Base-by-base conservation (phyloP, 2,888 invertebrate genomes). In the Empis livida region DNA sequence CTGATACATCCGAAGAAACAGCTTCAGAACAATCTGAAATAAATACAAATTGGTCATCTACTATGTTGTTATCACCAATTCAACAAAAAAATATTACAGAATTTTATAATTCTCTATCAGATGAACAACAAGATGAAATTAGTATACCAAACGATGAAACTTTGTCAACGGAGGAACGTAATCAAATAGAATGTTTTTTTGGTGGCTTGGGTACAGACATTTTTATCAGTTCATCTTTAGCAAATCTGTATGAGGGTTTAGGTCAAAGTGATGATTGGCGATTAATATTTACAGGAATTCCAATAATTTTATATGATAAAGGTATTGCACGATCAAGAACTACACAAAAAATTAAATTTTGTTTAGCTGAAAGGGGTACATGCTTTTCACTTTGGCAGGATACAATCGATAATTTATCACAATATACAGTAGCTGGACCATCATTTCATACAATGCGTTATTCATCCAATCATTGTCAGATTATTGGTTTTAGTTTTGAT, bases 351-450 rank as follows among this genome's bases (percentile, higher is more conserved):
- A 77, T 84, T 42, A 76, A 78, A 57, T 75, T 83, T 38, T 71
- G 81, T 5, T 63, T 84, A 20, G 80, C 82, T 3, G 83, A 84
- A 62, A 73, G 79, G 35, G 84, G 84, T 14, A 81, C 84, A 8
- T 82, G 83, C 45, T 84, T 86, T 65, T 77, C 79, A 51, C 68
- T 85, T 32, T 85, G 84, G 84, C 73, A 74, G 54, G 84, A 86
- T 64, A 77, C 76, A 35, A 80, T 85, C 55, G 83, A 84, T 65
- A 80, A 82, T 61, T 67, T 84, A 52, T 79, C 80, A 10, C 74
- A 78, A 42, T 85, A 84, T 69, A 75, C 73, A 67, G 73, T 75
- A 9, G 72, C 75, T 15, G 77, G 79, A 1, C 74, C 76, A 39
- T 76, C 80, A 35, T 85, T 85, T 62, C 85, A 85, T 64, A 84